Percentiles rank a stretch among this genome's conserved stretches.
Conservation (phyloP, 2,113 vertebrate species). For the Cariama cristata region DNA sequence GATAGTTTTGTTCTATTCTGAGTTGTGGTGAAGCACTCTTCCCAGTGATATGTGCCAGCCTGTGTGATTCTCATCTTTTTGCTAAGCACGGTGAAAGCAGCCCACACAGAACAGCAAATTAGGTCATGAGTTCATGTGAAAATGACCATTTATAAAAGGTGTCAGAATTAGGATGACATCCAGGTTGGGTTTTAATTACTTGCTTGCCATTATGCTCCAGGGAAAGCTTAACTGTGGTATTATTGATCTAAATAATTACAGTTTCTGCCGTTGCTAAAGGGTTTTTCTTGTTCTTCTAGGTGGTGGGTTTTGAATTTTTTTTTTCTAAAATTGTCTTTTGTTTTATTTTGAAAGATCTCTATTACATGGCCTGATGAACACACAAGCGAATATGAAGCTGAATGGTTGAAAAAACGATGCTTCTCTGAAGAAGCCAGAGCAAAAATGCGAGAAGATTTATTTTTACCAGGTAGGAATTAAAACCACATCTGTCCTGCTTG, state of each 20-base stretch:
- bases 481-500: background rate
- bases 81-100: background rate
- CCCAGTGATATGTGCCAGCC: background rate
- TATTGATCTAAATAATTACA: background rate
- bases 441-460: conserved; percentile 82
- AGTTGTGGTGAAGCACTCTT: background rate
- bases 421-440: conserved; percentile 88
- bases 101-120: background rate
- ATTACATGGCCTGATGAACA: conserved; percentile 91
- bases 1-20: background rate
- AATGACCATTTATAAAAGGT: background rate
- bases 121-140: background rate
- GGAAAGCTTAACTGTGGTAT: background rate
- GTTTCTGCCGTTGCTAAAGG: background rate
- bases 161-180: background rate
- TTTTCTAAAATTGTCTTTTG: background rate
- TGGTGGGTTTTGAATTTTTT: background rate
- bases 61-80: background rate
- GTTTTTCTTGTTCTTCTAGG: background rate
- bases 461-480: conserved; percentile 85
- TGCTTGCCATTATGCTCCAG: background rate
- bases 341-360: conserved; percentile 79
- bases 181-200: background rate
- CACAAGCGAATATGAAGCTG: conserved; percentile 86
- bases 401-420: conserved; percentile 91